These are phyloP conservation scores for Branchinecta sandiegonensis DNA, from an alignment of 2,888 invertebrate species.

Conservation along the genomic window DNA sequence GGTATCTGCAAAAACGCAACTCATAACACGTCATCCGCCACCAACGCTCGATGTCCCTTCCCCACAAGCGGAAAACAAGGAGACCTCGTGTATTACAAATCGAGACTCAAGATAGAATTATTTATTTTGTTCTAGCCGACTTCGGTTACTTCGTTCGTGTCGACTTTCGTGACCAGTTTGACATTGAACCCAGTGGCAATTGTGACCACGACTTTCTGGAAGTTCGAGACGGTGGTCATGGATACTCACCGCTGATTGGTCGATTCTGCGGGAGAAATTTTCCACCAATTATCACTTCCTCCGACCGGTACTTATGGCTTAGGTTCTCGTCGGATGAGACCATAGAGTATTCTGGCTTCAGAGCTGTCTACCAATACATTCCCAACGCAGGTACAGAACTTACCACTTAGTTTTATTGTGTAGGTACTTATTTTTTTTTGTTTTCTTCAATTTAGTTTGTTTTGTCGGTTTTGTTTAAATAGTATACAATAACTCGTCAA, in stretches of 20 bases:
- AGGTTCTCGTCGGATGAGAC: constrained; percentile 64
- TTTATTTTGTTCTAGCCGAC: constrained; percentile 38
- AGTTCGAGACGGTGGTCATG: constrained; percentile 64
- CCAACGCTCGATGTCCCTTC: too few relatives aligned
- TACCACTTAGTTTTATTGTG: too few relatives aligned
- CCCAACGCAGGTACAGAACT: constrained; percentile 41
- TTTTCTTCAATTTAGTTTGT: not conserved
- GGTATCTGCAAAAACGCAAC: too few relatives aligned
- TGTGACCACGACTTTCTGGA: constrained; percentile 69
- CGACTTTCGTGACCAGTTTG: constrained; percentile 64
- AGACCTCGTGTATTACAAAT: too few relatives aligned
- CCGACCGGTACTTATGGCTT: constrained; percentile 59
- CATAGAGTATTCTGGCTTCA: constrained; percentile 62
- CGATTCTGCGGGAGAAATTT: constrained; percentile 54
- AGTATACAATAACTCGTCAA: too few relatives aligned
- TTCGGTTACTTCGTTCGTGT: constrained; percentile 51
- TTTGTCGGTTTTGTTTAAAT: too few relatives aligned
- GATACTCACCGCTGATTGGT: constrained; percentile 51
- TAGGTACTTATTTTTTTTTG: not conserved
- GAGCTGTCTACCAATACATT: constrained; percentile 54
- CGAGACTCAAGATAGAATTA: too few relatives aligned
- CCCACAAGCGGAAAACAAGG: too few relatives aligned
- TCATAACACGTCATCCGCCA: too few relatives aligned
- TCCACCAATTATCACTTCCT: constrained; percentile 56
- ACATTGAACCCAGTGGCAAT: constrained; percentile 49